Conservation (phyloP, 2,888 invertebrate genomes). For the Trachelus stipa region DNA sequence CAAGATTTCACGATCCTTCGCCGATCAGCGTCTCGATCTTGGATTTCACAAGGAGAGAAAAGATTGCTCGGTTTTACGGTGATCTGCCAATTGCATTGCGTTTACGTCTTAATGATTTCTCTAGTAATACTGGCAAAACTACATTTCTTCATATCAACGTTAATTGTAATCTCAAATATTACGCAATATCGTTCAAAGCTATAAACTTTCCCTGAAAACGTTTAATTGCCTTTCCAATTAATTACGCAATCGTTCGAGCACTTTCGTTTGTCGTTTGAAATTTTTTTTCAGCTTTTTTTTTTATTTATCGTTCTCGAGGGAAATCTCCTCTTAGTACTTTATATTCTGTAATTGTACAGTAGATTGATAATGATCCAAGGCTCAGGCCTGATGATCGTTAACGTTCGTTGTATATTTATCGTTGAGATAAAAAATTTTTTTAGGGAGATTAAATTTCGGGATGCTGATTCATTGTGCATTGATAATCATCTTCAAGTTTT, state of each 20-base stretch:
- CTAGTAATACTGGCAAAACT: background rate
- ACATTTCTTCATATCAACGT: background rate
- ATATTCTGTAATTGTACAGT: too few species aligned
- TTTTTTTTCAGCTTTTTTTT: too few species aligned
- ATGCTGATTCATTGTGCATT: conserved; percentile 29
- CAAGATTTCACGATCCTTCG: background rate
- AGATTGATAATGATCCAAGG: background rate
- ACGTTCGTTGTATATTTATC: conserved; percentile 36
- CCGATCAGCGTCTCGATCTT: background rate
- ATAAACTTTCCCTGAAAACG: background rate
- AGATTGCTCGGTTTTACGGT: background rate
- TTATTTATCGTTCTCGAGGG: too few species aligned
- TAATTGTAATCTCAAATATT: background rate
- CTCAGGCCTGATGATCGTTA: conserved; percentile 32
- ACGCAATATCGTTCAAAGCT: background rate
- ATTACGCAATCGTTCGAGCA: background rate
- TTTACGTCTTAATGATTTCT: background rate
- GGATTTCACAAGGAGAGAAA: background rate
- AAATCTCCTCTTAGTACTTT: too few species aligned
- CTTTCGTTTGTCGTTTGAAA: too few species aligned
- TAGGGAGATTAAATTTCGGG: conserved; percentile 21
- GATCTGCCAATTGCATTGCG: background rate
- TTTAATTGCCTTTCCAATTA: background rate
- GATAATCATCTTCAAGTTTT: conserved; percentile 38
- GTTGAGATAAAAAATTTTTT: conserved; percentile 35